Conservation (phyloP, 1,140 invertebrate genomes). For the Zaprionus lachaisei region DNA sequence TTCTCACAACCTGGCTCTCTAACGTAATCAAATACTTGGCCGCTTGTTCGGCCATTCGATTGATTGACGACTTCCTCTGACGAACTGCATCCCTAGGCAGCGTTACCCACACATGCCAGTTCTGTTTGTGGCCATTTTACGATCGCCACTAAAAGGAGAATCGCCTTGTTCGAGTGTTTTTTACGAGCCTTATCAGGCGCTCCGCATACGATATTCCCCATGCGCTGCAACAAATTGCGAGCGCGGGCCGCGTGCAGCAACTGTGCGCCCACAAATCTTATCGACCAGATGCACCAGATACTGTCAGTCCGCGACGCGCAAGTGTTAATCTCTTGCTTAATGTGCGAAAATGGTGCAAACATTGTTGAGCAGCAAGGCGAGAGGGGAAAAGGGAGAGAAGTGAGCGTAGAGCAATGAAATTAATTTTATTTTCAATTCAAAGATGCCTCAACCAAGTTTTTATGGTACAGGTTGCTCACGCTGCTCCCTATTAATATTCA, state of each 20-base stretch:
- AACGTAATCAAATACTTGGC: background rate
- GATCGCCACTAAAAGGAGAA: constrained; percentile 48
- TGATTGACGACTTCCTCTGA: constrained; percentile 71
- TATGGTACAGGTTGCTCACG: constrained; percentile 28
- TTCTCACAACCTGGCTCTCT: background rate
- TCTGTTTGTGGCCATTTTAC: constrained; percentile 61
- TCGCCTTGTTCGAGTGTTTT: constrained; percentile 22
- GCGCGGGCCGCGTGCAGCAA: constrained; percentile 21
- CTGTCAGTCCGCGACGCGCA: constrained; percentile 24
- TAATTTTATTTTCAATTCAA: constrained; percentile 59
- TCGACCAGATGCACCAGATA: constrained; percentile 37
- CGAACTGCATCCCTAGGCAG: constrained; percentile 28
- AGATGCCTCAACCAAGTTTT: constrained; percentile 30
- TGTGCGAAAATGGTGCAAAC: constrained; percentile 70
- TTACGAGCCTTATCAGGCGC: constrained; percentile 64
- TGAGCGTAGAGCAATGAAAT: constrained; percentile 36
- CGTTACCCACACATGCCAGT: constrained; percentile 23
- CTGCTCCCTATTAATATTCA: constrained; percentile 61
- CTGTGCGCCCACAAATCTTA: constrained; percentile 46
- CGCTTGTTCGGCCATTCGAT: constrained; percentile 35
- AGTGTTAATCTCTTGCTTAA: constrained; percentile 64
- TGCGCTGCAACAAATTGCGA: constrained; percentile 54
- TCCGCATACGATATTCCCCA: constrained; percentile 26
- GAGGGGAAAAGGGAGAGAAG: background rate
- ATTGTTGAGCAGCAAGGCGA: constrained; percentile 29